These are phyloP conservation scores for Hirudo medicinalis DNA, from an alignment of 1,140 invertebrate genomes.

Conservation along the genomic window DNA sequence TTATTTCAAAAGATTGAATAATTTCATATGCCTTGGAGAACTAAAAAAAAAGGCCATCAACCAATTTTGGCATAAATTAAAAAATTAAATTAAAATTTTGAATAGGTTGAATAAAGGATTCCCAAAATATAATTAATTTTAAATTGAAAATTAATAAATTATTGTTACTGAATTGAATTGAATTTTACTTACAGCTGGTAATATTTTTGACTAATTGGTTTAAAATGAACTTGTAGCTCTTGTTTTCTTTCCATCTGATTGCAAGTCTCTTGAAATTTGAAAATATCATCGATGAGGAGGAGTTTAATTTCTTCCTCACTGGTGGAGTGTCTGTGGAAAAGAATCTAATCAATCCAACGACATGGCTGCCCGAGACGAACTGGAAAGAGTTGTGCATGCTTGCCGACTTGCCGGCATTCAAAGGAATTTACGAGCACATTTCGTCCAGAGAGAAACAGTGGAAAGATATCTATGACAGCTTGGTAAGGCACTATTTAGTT, in stretches of 20 bases:
- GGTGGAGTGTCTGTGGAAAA: constrained; percentile 70
- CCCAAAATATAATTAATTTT: background rate
- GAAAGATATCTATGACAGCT: constrained; percentile 54
- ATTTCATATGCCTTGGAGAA: too few relatives aligned
- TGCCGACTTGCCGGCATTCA: constrained; percentile 51
- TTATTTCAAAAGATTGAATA: too few relatives aligned
- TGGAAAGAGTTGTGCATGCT: constrained; percentile 74
- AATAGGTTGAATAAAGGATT: too few relatives aligned
- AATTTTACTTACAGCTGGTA: background rate
- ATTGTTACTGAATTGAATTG: background rate
- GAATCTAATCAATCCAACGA: constrained; percentile 49
- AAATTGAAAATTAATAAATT: background rate
- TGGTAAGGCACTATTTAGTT: constrained; percentile 28
- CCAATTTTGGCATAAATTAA: too few relatives aligned
- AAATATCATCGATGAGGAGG: constrained; percentile 51
- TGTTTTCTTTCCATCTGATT: constrained; percentile 72
- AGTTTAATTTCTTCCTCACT: constrained; percentile 78
- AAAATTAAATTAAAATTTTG: too few relatives aligned
- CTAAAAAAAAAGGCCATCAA: too few relatives aligned
- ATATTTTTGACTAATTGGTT: background rate
- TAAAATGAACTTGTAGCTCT: constrained; percentile 37
- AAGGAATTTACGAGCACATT: constrained; percentile 41
- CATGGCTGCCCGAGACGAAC: constrained; percentile 58
- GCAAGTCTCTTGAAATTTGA: constrained; percentile 65
- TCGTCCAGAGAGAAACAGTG: constrained; percentile 48